phyloP scores from a whole-genome alignment of 2,113 vertebrate genomes.

The Amazona vittata region DNA sequence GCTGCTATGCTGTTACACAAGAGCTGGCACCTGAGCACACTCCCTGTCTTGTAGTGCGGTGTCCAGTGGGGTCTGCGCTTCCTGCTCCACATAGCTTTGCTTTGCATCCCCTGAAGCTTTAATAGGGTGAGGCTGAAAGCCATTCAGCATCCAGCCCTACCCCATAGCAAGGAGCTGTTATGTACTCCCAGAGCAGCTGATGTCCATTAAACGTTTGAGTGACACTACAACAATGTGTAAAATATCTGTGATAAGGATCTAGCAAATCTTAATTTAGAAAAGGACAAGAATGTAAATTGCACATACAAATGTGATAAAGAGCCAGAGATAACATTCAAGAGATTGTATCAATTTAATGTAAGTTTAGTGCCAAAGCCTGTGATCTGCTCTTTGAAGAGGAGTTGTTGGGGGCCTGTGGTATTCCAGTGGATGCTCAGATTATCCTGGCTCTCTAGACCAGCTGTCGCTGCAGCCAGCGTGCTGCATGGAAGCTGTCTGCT shows the following conservation, averaged over 20 bases:
- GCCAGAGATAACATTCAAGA: slow-evolving; percentile 64
- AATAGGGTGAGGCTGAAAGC: neutral
- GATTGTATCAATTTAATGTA: slow-evolving; percentile 67
- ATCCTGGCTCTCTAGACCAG: neutral
- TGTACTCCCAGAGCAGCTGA: neutral
- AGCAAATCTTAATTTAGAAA: slow-evolving; percentile 58
- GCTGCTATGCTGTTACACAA: neutral
- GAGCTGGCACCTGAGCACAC: rapidly evolving
- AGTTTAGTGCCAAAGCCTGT: slow-evolving; percentile 50
- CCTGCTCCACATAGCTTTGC: neutral
- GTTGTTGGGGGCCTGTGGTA: neutral
- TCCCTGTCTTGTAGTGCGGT: neutral
- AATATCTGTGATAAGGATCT: slow-evolving; percentile 50
- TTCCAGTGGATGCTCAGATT: slow-evolving; percentile 5
- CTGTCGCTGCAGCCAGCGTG: neutral
- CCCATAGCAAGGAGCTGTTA: neutral
- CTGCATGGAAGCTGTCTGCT: slow-evolving; percentile 4
- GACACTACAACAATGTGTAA: slow-evolving; percentile 54
- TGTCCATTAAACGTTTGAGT: slow-evolving; percentile 59
- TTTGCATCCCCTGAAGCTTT: neutral
- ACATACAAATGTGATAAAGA: slow-evolving; percentile 61
- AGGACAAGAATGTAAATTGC: slow-evolving; percentile 66
- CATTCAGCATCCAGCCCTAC: neutral
- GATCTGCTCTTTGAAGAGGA: slow-evolving; percentile 46
- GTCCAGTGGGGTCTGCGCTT: neutral